Evolutionary conservation across 2,888 invertebrate genomes (phyloP), one percentile per base, ranked within the genome.

Genomic region (Cephus rjabovi): DNA sequence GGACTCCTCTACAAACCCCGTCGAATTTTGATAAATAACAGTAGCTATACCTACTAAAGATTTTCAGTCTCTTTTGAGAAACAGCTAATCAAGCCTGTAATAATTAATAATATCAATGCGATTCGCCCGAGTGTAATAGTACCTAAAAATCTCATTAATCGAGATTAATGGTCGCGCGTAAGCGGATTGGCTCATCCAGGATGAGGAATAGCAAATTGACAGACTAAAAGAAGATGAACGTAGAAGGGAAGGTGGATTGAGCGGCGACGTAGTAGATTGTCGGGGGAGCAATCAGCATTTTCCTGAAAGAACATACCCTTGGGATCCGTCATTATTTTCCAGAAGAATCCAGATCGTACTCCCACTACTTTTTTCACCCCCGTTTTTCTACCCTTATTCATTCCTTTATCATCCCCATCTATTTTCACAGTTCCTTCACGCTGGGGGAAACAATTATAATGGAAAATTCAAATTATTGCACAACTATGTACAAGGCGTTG

Each of bases 211-310:
- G 77, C 75, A 75, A 76, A 79, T 74, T 34, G 76, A 77, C 77
- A 71, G 75, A 73, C 35, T 75, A 76, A 77, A 71, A 70, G 75
- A 78, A 78, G 76, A 56, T 40, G 74, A 79, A 77, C n/a, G 78
- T 34, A 73, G 34, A 34, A 69, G 76, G 73, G 75, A 75, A 56
- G 76, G n/a, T 56, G 69, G 76, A 33, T 56, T 23, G 56, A 56
- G 23, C 56, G 56, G 9, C 56, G 23, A 56, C 56, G 2, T 56
- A 23, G 56, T 56, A 56, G 56, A 56, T 56, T 56, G 23, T 56
- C 56, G 77, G 78, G 81, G 83, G 85, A 86, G 87, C 87, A 89
- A 87, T 90, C 88, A 89, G 89, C 85, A 88, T 87, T 89, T 86
- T 82, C 81, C 84, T 88, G 85, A 85, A 82, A 88, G 85, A 79